These are phyloP conservation scores for Galbula dea DNA, from an alignment of 2,113 vertebrate genomes.

Conservation along the genomic window DNA sequence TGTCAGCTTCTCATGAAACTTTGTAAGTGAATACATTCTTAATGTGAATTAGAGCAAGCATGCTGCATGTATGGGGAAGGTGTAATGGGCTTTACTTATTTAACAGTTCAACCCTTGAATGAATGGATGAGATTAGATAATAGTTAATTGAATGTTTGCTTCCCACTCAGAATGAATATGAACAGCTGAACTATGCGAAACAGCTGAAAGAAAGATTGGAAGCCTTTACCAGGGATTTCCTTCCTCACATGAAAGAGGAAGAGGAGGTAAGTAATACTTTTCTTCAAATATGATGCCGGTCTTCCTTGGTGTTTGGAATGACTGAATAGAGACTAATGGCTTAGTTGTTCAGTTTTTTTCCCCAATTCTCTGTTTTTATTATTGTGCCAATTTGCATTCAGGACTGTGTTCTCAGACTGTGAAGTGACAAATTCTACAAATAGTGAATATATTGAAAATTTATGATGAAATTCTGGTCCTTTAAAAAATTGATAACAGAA, in stretches of 20 bases:
- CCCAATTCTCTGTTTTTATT: not conserved
- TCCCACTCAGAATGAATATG: conserved; percentile 87
- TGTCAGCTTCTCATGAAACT: not conserved
- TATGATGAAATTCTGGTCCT: not conserved
- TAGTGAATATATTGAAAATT: not conserved
- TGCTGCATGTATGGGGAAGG: not conserved
- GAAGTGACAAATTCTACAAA: not conserved
- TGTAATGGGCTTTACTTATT: not conserved
- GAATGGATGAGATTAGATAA: not conserved
- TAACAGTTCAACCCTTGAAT: not conserved
- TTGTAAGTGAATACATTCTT: not conserved
- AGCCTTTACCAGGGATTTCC: conserved; percentile 96
- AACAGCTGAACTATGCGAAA: conserved; percentile 95
- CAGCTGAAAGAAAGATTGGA: conserved; percentile 96
- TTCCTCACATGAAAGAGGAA: conserved; percentile 99
- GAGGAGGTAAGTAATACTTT: conserved; percentile 84
- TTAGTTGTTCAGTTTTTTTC: not conserved
- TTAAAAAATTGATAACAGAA: not conserved
- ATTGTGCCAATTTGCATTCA: not conserved
- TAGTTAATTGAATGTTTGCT: not conserved
- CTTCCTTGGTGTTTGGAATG: not conserved
- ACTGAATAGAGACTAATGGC: not conserved
- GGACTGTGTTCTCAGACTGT: not conserved
- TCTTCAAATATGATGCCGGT: not conserved
- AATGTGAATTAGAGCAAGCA: not conserved